Evolutionary conservation across 64 coral and sea anemone species (phyloP).

Genomic region (Stichodactyla mertensii): DNA sequence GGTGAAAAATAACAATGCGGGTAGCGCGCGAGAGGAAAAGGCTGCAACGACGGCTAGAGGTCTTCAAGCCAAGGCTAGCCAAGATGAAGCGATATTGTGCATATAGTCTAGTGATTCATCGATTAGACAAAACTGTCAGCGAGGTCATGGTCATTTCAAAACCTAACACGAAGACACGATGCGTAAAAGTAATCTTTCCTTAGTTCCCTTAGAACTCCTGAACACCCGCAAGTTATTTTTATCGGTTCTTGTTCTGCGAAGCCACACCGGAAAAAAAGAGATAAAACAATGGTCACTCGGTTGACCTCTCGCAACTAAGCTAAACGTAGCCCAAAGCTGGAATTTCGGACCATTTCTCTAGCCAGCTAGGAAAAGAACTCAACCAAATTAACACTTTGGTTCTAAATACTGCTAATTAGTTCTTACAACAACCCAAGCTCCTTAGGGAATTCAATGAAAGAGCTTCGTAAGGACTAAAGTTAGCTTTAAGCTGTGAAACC

Average conservation of each 20-base stretch:
- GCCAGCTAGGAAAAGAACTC: neutral
- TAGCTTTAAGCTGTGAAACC: neutral
- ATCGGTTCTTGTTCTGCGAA: neutral
- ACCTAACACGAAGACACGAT: neutral
- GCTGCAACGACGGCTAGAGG: too few species aligned
- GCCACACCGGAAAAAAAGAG: neutral
- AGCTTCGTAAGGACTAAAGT: neutral
- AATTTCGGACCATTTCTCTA: neutral
- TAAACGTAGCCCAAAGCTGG: neutral
- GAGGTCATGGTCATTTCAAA: neutral
- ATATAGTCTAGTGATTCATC: neutral
- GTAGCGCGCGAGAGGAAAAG: neutral
- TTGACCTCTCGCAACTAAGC: neutral
- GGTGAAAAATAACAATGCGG: neutral
- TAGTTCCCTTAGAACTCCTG: neutral
- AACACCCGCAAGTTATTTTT: neutral
- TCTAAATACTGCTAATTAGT: constrained; percentile 19
- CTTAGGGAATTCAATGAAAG: constrained; percentile 5
- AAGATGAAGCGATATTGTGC: neutral
- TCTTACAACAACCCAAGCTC: neutral
- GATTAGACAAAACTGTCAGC: neutral
- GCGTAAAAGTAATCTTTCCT: neutral
- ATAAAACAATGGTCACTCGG: neutral
- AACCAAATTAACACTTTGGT: constrained; percentile 9
- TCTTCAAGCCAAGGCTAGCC: neutral